Percentiles rank a stretch among this genome's conserved stretches.
Conservation (phyloP, 2,888 invertebrate genomes). For the Cynaeus angustus region DNA sequence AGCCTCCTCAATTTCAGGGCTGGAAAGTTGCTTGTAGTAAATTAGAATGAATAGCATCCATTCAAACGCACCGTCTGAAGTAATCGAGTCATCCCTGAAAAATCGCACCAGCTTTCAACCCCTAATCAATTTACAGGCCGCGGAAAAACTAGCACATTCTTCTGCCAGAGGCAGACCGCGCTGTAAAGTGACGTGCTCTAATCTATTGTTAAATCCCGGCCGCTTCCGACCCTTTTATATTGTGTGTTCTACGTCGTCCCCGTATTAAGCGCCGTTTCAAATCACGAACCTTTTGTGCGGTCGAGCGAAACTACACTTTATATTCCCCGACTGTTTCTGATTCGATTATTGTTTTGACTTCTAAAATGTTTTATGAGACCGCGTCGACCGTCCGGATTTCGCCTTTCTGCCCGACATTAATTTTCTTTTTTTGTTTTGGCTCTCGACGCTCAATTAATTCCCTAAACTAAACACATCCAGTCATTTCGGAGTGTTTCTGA, state of each 20-base stretch:
- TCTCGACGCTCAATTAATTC: slow-evolving; percentile 31
- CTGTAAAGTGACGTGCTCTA: slow-evolving; percentile 58
- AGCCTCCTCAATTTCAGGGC: slow-evolving; percentile 55
- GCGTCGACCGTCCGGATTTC: slow-evolving; percentile 41
- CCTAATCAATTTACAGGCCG: slow-evolving; percentile 62
- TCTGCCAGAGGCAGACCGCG: slow-evolving; percentile 54
- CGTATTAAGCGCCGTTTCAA: slow-evolving; percentile 56
- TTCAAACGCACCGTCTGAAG: slow-evolving; percentile 58
- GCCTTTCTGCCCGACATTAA: slow-evolving; percentile 45
- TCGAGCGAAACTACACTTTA: slow-evolving; percentile 58
- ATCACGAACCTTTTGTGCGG: slow-evolving; percentile 57
- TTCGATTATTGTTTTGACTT: slow-evolving; percentile 56
- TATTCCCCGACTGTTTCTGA: slow-evolving; percentile 54
- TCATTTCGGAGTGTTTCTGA: slow-evolving; percentile 13
- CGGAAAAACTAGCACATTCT: slow-evolving; percentile 57
- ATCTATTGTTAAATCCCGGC: slow-evolving; percentile 60
- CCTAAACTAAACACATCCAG: slow-evolving; percentile 21
- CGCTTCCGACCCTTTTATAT: slow-evolving; percentile 57
- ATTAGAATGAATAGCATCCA: slow-evolving; percentile 63
- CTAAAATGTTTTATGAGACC: slow-evolving; percentile 50
- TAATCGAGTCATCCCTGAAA: slow-evolving; percentile 65
- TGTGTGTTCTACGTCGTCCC: slow-evolving; percentile 53
- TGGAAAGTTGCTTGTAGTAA: slow-evolving; percentile 54
- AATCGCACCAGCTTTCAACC: slow-evolving; percentile 60
- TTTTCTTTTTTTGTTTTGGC: slow-evolving; percentile 42